Evolutionary conservation across 2,797 vertebrate species (phyloP).

Genomic region (Remorina albescens): DNA sequence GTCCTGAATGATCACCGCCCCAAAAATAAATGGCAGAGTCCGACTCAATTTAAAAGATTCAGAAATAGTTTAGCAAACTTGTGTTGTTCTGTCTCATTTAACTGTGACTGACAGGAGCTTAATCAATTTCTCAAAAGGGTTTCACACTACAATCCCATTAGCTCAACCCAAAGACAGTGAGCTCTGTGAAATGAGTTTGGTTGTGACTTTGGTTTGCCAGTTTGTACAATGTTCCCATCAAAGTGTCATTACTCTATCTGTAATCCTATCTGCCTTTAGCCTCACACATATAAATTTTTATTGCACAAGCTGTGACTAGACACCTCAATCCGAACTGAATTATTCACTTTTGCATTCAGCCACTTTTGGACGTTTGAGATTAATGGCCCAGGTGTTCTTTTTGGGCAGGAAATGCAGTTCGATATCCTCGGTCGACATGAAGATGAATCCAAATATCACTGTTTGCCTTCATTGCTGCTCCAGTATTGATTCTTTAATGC

Average conservation of each 20-base stretch:
- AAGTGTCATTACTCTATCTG: conserved; percentile 43
- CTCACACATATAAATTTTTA: conserved; percentile 43
- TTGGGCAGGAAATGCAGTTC: conserved; percentile 68
- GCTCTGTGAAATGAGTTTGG: conserved; percentile 58
- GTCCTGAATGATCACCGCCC: conserved; percentile 34
- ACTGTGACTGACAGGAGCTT: conserved; percentile 55
- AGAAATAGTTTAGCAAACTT: conserved; percentile 52
- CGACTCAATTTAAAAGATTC: conserved; percentile 56
- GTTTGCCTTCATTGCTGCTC: conserved; percentile 72
- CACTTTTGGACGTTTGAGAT: conserved; percentile 77
- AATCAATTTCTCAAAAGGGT: conserved; percentile 65
- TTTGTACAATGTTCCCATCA: conserved; percentile 51
- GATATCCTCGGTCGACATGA: conserved; percentile 71
- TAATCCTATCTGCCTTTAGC: conserved; percentile 41
- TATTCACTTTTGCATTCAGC: conserved; percentile 70
- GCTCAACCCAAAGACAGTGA: conserved; percentile 54
- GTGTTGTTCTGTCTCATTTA: conserved; percentile 50
- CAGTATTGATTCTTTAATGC: conserved; percentile 78
- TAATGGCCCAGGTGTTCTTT: conserved; percentile 72
- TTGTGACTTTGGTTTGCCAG: conserved; percentile 28
- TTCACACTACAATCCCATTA: conserved; percentile 64
- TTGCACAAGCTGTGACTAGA: conserved; percentile 27
- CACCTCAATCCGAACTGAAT: conserved; percentile 65
- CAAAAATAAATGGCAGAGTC: conserved; percentile 53
- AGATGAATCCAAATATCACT: conserved; percentile 81